Percentiles rank a stretch among this genome's conserved stretches.
These are phyloP conservation scores for Lutjanus campechanus DNA, from an alignment of 2,797 vertebrate species.

Conservation along the genomic window DNA sequence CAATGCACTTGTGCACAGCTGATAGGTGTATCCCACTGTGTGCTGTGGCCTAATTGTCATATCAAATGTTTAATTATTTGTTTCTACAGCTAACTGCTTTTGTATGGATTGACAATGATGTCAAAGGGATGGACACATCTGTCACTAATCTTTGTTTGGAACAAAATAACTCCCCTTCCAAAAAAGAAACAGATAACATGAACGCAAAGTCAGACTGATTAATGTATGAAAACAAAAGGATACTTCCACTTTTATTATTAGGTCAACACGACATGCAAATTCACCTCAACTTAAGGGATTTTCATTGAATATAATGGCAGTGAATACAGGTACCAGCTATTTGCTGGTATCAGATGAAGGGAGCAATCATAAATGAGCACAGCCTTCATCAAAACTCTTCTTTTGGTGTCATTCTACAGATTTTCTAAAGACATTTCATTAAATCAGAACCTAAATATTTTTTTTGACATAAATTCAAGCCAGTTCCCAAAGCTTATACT, in stretches of 20 bases:
- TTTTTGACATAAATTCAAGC: not conserved
- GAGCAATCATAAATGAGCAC: not conserved
- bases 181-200: no score
- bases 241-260: not conserved
- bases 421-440: not conserved
- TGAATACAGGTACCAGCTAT: not conserved
- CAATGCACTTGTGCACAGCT: no score
- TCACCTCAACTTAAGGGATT: not conserved
- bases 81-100: not conserved
- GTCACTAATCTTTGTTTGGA: no score
- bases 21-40: no score
- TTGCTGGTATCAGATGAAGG: not conserved
- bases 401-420: not conserved
- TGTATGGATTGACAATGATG: not conserved
- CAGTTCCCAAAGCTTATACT: no score
- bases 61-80: no score
- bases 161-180: not conserved
- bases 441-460: not conserved
- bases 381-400: not conserved
- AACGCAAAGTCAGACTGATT: no score
- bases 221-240: no score
- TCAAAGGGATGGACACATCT: not conserved
- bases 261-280: not conserved
- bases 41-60: no score
- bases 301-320: not conserved